Conservation (phyloP, 1,140 invertebrate species). For the Stegodyphus dumicola region DNA sequence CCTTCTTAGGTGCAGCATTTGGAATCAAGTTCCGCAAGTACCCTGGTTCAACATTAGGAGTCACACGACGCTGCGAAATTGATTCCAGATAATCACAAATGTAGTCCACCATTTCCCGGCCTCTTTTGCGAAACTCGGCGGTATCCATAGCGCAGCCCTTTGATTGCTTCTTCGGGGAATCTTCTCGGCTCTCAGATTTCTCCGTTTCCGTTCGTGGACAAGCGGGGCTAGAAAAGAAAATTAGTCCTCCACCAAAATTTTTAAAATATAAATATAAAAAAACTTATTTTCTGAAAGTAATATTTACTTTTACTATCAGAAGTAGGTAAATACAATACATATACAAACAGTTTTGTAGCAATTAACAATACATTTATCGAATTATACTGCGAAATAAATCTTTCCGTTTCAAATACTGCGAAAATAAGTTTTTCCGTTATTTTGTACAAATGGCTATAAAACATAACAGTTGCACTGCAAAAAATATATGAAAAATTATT, state of each 20-base stretch:
- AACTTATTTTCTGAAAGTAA: not conserved
- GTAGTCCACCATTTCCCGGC: conserved; percentile 98
- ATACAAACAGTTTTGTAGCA: no score
- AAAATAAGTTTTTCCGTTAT: no score
- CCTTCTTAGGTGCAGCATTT: conserved; percentile 82
- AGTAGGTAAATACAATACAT: no score
- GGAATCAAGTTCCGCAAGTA: conserved; percentile 89
- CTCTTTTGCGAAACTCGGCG: conserved; percentile 74
- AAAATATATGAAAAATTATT: no score
- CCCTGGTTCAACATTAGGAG: conserved; percentile 90
- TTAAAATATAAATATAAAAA: not conserved
- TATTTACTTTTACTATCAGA: no score
- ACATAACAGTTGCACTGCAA: no score
- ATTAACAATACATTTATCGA: no score
- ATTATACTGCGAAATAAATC: no score
- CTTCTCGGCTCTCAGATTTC: conserved; percentile 1
- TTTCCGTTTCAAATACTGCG: no score
- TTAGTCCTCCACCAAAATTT: not conserved
- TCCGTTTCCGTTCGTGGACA: conserved; percentile 27
- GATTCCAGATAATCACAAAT: conserved; percentile 95
- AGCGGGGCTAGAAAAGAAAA: conserved; percentile 26
- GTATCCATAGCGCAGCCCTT: conserved; percentile 51
- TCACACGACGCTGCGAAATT: conserved; percentile 82
- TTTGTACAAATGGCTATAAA: no score
- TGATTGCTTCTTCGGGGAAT: conserved; percentile 15